Base-by-base conservation (phyloP, 2,113 vertebrate genomes). In the Malaclemys terrapin region DNA sequence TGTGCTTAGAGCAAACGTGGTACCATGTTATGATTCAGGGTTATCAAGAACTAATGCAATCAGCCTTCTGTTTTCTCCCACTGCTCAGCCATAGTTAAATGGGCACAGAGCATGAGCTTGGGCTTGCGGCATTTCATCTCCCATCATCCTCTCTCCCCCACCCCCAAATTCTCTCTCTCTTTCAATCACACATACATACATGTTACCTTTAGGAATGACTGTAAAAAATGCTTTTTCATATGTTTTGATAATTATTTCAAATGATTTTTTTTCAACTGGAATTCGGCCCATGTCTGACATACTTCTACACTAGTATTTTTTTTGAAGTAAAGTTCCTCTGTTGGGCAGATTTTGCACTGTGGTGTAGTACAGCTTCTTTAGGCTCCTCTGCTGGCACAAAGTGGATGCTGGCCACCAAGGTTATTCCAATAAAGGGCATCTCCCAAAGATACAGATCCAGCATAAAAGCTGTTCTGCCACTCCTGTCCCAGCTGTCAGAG, bases 391-490 rank as follows among this genome's bases (percentile, higher is more conserved):
- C 29, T 59, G 57, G 57, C 29, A 29, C 57, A 59, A 59, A 59
- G 31, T 0, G 3, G 25, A 50, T 75, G 54, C 75, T 42, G 86
- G 54, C 76, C 76, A 1, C 27, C 1, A 29, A 38, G 27, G 0
- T 1, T 52, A 1, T 0, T 12, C 2, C 78, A 2, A 78, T 17
- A 10, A 65, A 25, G 42, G 59, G 38, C 47, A 13, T 2, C 0
- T n/a, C 52, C n/a, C 69, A 16, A 62, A 72, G 29, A 9, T 2
- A 8, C 17, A 57, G 24, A 57, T 25, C 56, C 56, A 29, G 56
- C 56, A 57, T 27, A 25, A 56, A 4, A 57, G 56, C 10, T 57
- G 56, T 57, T 57, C 56, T 5, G 56, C 8, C 4, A 1, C 4
- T 0, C 53, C 17, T 54, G 42, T 45, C 45, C 22, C 13, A 85